A percentile compares a stretch with the other conserved stretches of the same genome.
Evolutionary conservation across 2,797 vertebrate genomes (phyloP).

Genomic region (Darevskia nairensis): DNA sequence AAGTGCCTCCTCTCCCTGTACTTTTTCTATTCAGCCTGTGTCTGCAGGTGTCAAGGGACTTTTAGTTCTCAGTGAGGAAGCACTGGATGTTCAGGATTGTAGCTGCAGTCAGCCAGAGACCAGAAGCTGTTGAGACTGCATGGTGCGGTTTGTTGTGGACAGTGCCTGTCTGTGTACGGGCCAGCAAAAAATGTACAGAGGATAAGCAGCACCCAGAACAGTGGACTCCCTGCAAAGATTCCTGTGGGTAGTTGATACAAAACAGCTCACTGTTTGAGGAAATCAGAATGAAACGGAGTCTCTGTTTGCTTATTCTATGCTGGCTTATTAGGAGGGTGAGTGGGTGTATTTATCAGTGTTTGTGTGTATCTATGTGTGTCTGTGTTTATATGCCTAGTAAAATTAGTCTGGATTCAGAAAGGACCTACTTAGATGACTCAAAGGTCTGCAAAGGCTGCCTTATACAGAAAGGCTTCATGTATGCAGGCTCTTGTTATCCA

Average conservation of each 20-base stretch:
- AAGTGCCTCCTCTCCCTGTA: too few species aligned
- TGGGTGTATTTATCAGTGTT: slow-evolving; percentile 50
- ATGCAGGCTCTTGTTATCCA: slow-evolving; percentile 8
- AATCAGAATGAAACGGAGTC: slow-evolving; percentile 29
- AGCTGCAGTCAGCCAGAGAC: background rate
- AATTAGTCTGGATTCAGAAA: slow-evolving; percentile 32
- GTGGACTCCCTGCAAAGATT: slow-evolving; percentile 25
- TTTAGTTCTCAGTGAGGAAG: background rate
- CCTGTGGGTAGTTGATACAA: slow-evolving; percentile 28
- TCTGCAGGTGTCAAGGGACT: background rate
- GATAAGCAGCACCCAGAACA: slow-evolving; percentile 27
- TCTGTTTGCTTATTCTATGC: slow-evolving; percentile 25
- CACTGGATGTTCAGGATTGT: background rate
- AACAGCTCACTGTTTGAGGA: slow-evolving; percentile 31
- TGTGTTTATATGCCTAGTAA: slow-evolving; percentile 43
- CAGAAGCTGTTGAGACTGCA: background rate
- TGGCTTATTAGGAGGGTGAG: slow-evolving; percentile 33
- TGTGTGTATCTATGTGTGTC: slow-evolving; percentile 35
- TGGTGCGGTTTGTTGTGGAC: slow-evolving; percentile 5
- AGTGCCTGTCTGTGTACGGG: background rate
- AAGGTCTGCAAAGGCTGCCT: slow-evolving; percentile 18
- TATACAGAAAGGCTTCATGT: slow-evolving; percentile 8
- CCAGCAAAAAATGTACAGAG: slow-evolving; percentile 29
- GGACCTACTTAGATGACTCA: slow-evolving; percentile 24
- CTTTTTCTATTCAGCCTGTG: background rate